Evolutionary conservation across 2,113 vertebrate species (phyloP).

Genomic region (Gymnorhina tibicen): DNA sequence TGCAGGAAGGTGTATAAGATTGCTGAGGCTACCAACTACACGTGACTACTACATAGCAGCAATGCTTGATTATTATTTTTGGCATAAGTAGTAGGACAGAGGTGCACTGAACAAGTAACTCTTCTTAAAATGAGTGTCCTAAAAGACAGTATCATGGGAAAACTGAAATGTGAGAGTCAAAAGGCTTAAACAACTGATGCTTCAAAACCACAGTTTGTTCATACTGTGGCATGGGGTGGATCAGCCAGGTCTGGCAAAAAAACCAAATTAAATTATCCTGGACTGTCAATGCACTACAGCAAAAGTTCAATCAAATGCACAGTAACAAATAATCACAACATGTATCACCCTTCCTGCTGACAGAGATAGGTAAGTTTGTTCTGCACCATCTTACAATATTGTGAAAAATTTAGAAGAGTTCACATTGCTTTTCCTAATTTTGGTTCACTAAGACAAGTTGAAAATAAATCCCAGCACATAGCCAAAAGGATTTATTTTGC

Average conservation of each 20-base stretch:
- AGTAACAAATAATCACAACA: not conserved
- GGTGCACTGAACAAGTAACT: not conserved
- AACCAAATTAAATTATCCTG: not conserved
- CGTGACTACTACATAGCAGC: not conserved
- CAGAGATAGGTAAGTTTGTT: not conserved
- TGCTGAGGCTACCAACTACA: not conserved
- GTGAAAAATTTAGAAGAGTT: not conserved
- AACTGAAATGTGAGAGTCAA: not conserved
- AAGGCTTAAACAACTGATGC: not conserved
- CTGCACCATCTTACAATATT: not conserved
- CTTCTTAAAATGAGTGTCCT: not conserved
- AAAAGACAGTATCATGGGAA: not conserved
- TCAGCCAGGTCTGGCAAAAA: not conserved
- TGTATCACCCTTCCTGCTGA: not conserved
- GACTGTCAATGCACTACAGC: not conserved
- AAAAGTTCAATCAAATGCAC: not conserved
- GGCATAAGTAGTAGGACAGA: not conserved
- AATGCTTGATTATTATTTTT: not conserved
- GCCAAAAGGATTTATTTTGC: not conserved
- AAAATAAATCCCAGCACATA: not conserved
- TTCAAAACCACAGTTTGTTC: not conserved
- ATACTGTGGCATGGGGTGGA: not conserved
- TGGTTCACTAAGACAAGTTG: not conserved
- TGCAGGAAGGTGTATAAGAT: not conserved
- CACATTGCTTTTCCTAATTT: not conserved